phyloP scores from a whole-genome alignment of 2,113 vertebrate species.

The Amphiprion ocellaris region DNA sequence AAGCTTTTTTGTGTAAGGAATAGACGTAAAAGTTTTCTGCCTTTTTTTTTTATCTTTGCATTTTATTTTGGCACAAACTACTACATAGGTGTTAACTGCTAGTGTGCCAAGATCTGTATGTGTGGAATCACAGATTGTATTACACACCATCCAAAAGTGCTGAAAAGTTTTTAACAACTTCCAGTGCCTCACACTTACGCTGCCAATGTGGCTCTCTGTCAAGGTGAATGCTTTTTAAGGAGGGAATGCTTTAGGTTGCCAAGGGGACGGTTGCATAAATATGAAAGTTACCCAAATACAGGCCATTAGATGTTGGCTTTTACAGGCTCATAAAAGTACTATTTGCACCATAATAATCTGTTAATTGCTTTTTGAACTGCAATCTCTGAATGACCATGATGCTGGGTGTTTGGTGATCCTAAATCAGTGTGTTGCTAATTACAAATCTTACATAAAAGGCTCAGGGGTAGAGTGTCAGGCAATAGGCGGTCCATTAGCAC shows the following conservation, averaged over 20 bases:
- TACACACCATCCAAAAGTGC: conserved; percentile 31
- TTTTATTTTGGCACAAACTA: conserved; percentile 9
- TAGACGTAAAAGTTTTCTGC: too few species aligned
- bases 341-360: conserved; percentile 3
- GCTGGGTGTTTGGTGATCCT: conserved; percentile 30
- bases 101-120: neutral
- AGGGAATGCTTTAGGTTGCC: neutral
- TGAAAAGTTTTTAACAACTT: conserved; percentile 25
- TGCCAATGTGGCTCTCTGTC: conserved; percentile 33
- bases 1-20: neutral
- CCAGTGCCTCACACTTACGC: conserved; percentile 12
- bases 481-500: conserved; percentile 26
- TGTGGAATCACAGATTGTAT: conserved; percentile 42
- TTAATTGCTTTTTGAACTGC: conserved; percentile 23
- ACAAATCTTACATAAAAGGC: conserved; percentile 67
- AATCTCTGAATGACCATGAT: conserved; percentile 27
- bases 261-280: neutral
- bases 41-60: too few species aligned
- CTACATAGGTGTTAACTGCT: neutral
- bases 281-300: neutral
- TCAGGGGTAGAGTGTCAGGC: conserved; percentile 54
- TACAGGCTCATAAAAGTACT: neutral
- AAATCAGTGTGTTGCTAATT: conserved; percentile 69
- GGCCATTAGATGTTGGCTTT: neutral
- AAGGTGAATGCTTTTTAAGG: conserved; percentile 9